Conservation (phyloP, 1,140 invertebrate species). For the Pinna nobilis region DNA sequence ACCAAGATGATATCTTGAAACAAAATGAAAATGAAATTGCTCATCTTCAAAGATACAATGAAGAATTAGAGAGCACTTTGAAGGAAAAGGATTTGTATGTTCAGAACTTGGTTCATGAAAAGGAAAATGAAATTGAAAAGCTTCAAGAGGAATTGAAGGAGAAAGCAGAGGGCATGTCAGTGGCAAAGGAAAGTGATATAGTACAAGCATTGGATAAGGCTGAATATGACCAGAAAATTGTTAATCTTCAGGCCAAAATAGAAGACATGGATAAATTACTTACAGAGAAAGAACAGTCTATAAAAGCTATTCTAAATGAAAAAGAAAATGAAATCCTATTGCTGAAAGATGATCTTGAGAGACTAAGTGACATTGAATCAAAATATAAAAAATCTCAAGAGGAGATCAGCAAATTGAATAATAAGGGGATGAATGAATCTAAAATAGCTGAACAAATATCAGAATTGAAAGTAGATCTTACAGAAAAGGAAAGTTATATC, state of each 20-base stretch:
- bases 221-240: too few species aligned
- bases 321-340: slow-evolving; percentile 4
- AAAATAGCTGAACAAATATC: slow-evolving; percentile 31
- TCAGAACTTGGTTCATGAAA: too few species aligned
- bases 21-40: background rate
- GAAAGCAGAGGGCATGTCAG: too few species aligned
- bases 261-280: too few species aligned
- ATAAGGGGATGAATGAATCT: too few species aligned
- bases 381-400: slow-evolving; percentile 3
- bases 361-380: background rate
- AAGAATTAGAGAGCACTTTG: background rate
- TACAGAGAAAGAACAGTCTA: background rate
- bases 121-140: too few species aligned
- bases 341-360: background rate
- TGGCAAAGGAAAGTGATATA: too few species aligned
- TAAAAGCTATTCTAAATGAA: slow-evolving; percentile 7
- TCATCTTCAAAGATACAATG: too few species aligned
- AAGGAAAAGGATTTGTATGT: background rate
- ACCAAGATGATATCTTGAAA: background rate
- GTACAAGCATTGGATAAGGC: too few species aligned
- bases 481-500: slow-evolving; percentile 39
- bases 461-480: slow-evolving; percentile 35
- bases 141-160: too few species aligned
- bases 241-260: too few species aligned
- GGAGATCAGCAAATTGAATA: too few species aligned